A percentile compares a stretch with the other conserved stretches of the same genome.
Evolutionary conservation across 2,888 invertebrate genomes (phyloP).

Genomic region (Muschampia plurimacula): DNA sequence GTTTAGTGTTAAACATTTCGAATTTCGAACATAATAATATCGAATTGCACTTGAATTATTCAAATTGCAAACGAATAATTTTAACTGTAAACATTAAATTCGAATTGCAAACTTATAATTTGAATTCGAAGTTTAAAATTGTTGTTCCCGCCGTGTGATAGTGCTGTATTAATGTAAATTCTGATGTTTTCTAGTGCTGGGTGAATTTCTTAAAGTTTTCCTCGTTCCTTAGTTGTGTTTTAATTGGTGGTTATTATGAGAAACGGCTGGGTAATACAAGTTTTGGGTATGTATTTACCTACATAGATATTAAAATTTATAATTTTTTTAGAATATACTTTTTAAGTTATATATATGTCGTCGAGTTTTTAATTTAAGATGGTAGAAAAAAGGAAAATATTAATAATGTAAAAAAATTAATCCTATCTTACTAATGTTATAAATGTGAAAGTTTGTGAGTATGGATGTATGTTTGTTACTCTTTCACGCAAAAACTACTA

Average conservation of each 20-base stretch:
- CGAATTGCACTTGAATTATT: not conserved
- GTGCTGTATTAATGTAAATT: slow-evolving; percentile 1
- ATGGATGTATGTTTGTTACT: too few species aligned
- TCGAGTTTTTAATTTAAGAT: too few species aligned
- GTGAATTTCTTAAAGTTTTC: not conserved
- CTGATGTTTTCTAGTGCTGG: not conserved
- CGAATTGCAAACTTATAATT: not conserved
- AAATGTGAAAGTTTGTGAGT: too few species aligned
- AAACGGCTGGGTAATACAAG: not conserved
- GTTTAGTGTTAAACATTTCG: not conserved
- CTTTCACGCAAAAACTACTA: too few species aligned
- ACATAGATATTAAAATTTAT: too few species aligned
- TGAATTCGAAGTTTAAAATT: not conserved
- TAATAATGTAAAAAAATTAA: too few species aligned
- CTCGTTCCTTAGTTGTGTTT: not conserved
- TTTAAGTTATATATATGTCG: too few species aligned
- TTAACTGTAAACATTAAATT: not conserved
- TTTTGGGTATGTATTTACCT: not conserved
- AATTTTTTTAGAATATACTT: too few species aligned
- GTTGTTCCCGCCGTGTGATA: not conserved
- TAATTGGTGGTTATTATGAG: not conserved
- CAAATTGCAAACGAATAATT: not conserved
- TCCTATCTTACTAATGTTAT: too few species aligned
- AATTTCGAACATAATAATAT: slow-evolving; percentile 5
- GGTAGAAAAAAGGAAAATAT: too few species aligned